phyloP scores from a whole-genome alignment of 2,888 invertebrate species.

The Callosobruchus maculatus region DNA sequence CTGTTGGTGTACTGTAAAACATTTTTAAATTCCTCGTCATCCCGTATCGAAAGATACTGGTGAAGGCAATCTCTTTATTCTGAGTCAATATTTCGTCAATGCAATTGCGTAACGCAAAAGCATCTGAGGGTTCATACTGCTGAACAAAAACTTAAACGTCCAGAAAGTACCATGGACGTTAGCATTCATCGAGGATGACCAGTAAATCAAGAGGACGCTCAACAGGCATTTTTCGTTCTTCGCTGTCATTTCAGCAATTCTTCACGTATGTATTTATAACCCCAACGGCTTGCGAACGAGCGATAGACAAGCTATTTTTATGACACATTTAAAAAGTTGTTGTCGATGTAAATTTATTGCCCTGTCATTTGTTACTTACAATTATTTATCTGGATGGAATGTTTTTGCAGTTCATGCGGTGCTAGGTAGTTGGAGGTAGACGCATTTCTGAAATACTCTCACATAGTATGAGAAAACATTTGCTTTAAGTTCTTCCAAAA shows the following conservation, averaged over 20 bases:
- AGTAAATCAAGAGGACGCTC: slow-evolving; percentile 8
- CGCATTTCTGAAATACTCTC: background rate
- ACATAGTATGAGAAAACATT: background rate
- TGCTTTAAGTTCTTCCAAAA: background rate
- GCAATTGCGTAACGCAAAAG: too few species aligned
- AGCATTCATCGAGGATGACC: slow-evolving; percentile 14
- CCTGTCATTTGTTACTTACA: background rate
- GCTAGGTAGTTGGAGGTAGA: background rate
- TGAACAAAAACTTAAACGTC: background rate
- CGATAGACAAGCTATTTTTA: slow-evolving; percentile 6
- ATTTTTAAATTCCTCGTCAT: too few species aligned
- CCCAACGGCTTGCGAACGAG: background rate
- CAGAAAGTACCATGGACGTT: background rate
- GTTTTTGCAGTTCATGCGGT: background rate
- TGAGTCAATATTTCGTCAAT: too few species aligned
- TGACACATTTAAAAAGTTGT: background rate
- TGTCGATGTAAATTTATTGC: background rate
- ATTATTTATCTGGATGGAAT: background rate
- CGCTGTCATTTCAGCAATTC: slow-evolving; percentile 8
- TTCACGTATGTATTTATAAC: slow-evolving; percentile 13
- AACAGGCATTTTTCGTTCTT: slow-evolving; percentile 5
- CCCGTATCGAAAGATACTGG: too few species aligned
- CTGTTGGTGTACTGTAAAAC: too few species aligned
- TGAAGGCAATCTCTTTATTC: too few species aligned
- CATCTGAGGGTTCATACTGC: too few species aligned